These are phyloP conservation scores for Apistogramma diplotaenia DNA, from an alignment of 2,113 vertebrate species.

Conservation along the genomic window DNA sequence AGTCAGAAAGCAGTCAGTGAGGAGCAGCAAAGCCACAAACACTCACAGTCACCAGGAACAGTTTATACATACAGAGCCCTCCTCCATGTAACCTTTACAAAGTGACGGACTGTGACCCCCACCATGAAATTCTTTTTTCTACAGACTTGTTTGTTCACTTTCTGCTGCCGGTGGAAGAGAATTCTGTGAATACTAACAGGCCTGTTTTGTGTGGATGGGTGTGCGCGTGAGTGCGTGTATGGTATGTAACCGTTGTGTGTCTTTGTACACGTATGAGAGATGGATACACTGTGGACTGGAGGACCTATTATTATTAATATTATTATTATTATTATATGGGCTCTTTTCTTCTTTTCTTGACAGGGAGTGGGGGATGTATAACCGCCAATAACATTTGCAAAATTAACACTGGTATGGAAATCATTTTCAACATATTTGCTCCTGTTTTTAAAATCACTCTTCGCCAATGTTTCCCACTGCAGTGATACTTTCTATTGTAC, in stretches of 20 bases:
- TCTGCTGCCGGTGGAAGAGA: conserved; percentile 41
- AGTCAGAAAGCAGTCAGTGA: conserved; percentile 27
- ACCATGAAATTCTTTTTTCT: conserved; percentile 48
- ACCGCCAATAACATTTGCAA: conserved; percentile 39
- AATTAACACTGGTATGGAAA: conserved; percentile 32
- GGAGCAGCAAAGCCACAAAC: conserved; percentile 16
- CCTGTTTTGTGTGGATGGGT: conserved; percentile 10
- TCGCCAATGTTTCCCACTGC: conserved; percentile 45
- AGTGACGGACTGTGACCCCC: conserved; percentile 48
- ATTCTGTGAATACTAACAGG: conserved; percentile 68
- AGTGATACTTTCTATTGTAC: conserved; percentile 57
- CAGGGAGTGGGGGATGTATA: conserved; percentile 12
- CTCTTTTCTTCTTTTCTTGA: conserved; percentile 33
- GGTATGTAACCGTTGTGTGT: conserved; percentile 47
- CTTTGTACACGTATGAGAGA: conserved; percentile 62
- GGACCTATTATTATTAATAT: conserved; percentile 43
- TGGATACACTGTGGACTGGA: conserved; percentile 65
- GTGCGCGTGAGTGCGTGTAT: neutral
- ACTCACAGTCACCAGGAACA: conserved; percentile 30
- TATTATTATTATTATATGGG: conserved; percentile 22
- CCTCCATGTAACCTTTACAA: conserved; percentile 33
- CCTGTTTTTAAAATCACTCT: conserved; percentile 17
- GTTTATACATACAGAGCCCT: conserved; percentile 52
- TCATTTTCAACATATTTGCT: conserved; percentile 15
- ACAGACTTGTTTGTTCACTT: conserved; percentile 58